These are phyloP conservation scores for Mesorhabditis belari DNA, from an alignment of 2,888 invertebrate genomes.

Conservation along the genomic window DNA sequence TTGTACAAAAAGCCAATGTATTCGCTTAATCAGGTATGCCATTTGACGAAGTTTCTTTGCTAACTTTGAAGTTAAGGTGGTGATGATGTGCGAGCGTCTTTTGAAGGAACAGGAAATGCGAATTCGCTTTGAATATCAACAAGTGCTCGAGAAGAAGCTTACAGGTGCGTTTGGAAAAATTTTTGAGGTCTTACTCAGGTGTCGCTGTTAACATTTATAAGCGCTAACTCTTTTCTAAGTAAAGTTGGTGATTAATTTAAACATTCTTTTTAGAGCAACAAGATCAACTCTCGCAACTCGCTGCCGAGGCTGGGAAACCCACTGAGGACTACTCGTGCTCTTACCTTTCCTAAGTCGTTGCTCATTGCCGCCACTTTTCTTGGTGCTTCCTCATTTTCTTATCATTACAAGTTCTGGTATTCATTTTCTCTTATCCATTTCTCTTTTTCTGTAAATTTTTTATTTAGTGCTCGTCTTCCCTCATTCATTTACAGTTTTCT, in stretches of 20 bases:
- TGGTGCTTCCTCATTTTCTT: not conserved
- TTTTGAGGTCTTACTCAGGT: not conserved
- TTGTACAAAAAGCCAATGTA: slow-evolving; percentile 28
- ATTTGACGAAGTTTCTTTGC: not conserved
- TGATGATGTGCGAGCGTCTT: slow-evolving; percentile 93
- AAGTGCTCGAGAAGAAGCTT: slow-evolving; percentile 81
- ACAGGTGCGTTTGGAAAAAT: slow-evolving; percentile 58
- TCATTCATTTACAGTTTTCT: no score
- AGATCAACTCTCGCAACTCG: slow-evolving; percentile 96
- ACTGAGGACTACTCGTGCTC: slow-evolving; percentile 17
- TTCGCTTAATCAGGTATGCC: slow-evolving; percentile 27
- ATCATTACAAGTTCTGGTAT: not conserved
- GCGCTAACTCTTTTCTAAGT: not conserved
- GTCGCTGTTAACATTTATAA: not conserved
- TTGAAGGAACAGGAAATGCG: slow-evolving; percentile 87
- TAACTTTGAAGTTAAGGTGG: slow-evolving; percentile 64
- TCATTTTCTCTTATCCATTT: not conserved
- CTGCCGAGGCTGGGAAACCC: slow-evolving; percentile 66
- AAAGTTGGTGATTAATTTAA: not conserved
- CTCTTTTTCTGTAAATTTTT: not conserved
- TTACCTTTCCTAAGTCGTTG: slow-evolving; percentile 14
- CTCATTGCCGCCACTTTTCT: not conserved
- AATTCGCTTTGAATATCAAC: slow-evolving; percentile 87
- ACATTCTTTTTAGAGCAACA: slow-evolving; percentile 73
- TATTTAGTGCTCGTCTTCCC: not conserved